Conservation (phyloP, 2,113 vertebrate species). For the Leptodactylus fuscus region DNA sequence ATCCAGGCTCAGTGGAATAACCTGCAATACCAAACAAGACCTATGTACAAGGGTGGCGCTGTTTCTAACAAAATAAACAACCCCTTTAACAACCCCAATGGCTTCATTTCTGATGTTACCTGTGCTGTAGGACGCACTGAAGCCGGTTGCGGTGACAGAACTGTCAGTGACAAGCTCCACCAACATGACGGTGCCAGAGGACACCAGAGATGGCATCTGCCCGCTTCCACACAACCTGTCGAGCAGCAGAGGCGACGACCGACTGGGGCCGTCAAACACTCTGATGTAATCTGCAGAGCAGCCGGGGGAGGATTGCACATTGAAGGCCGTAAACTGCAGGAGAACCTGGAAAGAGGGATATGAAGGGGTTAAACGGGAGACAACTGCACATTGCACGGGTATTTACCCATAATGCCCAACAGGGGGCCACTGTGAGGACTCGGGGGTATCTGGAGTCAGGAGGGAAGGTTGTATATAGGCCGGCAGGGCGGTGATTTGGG, state of each 20-base stretch:
- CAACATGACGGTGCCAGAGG: slow-evolving; percentile 63
- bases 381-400: no score
- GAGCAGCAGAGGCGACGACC: slow-evolving; percentile 65
- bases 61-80: background rate
- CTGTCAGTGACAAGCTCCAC: slow-evolving; percentile 68
- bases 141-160: slow-evolving; percentile 64
- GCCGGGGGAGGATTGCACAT: slow-evolving; percentile 64
- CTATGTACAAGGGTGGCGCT: background rate
- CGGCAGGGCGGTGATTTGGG: no score
- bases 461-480: no score
- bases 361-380: background rate
- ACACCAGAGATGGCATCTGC: slow-evolving; percentile 64
- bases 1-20: no score
- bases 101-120: slow-evolving; percentile 60
- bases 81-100: no score
- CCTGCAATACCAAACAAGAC: no score
- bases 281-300: slow-evolving; percentile 70
- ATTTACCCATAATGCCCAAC: no score
- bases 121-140: slow-evolving; percentile 68
- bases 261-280: slow-evolving; percentile 68
- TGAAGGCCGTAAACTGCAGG: slow-evolving; percentile 68
- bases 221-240: slow-evolving; percentile 67
- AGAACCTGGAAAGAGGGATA: slow-evolving; percentile 62
- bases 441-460: no score
- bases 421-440: no score